Evolutionary conservation across 1,140 invertebrate species (phyloP).

Genomic region (Linepithema humile): DNA sequence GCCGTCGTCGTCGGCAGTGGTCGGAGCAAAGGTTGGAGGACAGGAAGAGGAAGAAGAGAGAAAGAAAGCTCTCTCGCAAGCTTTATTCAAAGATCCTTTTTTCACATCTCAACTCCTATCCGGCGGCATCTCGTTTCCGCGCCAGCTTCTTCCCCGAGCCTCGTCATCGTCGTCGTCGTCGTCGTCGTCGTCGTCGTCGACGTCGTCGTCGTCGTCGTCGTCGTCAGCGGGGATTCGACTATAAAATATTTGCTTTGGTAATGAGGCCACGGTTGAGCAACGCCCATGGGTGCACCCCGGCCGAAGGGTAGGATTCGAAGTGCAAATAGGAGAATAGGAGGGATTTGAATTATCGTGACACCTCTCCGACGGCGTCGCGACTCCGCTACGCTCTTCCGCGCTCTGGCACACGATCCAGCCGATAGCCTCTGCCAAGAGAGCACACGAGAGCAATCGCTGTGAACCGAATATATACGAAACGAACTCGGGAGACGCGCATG

Average conservation of each 20-base stretch:
- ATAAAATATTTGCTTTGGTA: conserved; percentile 85
- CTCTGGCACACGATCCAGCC: conserved; percentile 65
- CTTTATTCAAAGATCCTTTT: conserved; percentile 74
- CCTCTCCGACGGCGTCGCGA: conserved; percentile 63
- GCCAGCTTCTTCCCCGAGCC: conserved; percentile 54
- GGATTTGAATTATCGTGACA: conserved; percentile 78
- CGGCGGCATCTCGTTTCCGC: conserved; percentile 56
- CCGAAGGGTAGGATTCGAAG: conserved; percentile 78
- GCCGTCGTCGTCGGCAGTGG: conserved; percentile 16
- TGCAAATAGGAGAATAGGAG: conserved; percentile 80
- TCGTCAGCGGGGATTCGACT: conserved; percentile 78
- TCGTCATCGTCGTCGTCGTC: conserved; percentile 59
- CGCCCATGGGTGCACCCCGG: conserved; percentile 45
- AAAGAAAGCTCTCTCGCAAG: conserved; percentile 69
- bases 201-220: conserved; percentile 62
- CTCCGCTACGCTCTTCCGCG: conserved; percentile 34
- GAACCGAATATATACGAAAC: conserved; percentile 55
- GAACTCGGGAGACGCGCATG: conserved; percentile 29
- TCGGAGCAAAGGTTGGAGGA: conserved; percentile 72
- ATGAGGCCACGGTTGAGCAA: conserved; percentile 82
- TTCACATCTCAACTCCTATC: conserved; percentile 68
- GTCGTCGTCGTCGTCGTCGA: conserved; percentile 60
- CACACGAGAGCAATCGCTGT: conserved; percentile 61
- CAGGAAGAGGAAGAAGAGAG: conserved; percentile 74
- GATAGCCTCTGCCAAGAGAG: conserved; percentile 60